Evolutionary conservation across 1,140 invertebrate genomes (phyloP), one percentile per base, ranked within the genome.

Genomic region (Drosophila parvula): DNA sequence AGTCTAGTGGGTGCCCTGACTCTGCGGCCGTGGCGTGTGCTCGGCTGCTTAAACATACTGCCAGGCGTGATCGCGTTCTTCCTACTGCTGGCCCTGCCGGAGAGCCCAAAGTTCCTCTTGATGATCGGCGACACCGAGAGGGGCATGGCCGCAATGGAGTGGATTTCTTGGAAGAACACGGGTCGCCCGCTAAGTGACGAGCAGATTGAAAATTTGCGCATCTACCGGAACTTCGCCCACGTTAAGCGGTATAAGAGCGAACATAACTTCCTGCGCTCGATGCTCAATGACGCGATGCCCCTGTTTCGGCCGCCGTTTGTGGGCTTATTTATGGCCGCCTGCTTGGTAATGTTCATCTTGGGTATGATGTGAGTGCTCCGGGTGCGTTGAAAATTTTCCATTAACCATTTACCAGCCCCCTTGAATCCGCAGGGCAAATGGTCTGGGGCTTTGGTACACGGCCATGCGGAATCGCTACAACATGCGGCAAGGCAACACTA

Each of bases 51-150:
- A 10, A 73, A 60, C n/a, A 69, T 79, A 34, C 22, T 86, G 10
- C 82, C 82, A 5, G 82, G 82, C 0, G 11, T 81, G 3, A 7
- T 85, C 0, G 82, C 82, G 1, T 75, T 81, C 10, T n/a, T 85
- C 4, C 44, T 86, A 12, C 32, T 86, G 44, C 45, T 86, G 2
- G 11, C 18, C 16, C 53, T 86, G 81, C 82, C 82, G 0, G 82
- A 86, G 45, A 86, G 82, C 32, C 82, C 82, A 5, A 86, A 79
- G 18, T 86, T 86, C 47, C 50, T 86, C 1, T 55, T 86, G 1
- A 85, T 74, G 63, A 74, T 81, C 41, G 82, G 79, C 6, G 78
- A 86, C 0, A 70, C 47, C 2, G 12, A 73, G 12, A 44, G 41
- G 14, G 82, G 53, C 0, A 9, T 86, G 14, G 48, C 40, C 0